phyloP scores from a whole-genome alignment of 2,113 vertebrate genomes.

The Jaculus jaculus region DNA sequence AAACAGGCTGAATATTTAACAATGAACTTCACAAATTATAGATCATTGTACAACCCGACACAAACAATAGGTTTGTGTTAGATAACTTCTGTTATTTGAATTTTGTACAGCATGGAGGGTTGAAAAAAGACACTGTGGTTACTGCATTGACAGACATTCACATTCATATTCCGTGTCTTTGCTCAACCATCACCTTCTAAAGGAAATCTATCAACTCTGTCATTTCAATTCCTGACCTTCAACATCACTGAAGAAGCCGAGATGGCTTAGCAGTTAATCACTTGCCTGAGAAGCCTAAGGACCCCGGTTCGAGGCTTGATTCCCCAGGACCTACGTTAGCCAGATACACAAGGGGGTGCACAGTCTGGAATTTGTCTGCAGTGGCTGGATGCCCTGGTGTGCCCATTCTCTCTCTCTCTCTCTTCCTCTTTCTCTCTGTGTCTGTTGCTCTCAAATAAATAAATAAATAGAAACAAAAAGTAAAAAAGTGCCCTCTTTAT shows the following conservation, averaged over 20 bases:
- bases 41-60: background rate
- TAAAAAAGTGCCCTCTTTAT: background rate
- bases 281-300: no score
- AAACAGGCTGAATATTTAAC: background rate
- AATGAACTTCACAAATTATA: background rate
- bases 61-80: background rate
- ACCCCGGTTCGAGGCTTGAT: no score
- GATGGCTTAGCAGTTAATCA: no score
- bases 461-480: no score
- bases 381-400: no score
- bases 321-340: no score
- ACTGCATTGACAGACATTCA: rapidly evolving
- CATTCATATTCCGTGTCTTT: background rate
- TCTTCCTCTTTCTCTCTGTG: no score
- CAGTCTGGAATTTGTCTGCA: no score
- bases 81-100: background rate
- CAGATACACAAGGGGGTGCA: no score
- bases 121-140: background rate
- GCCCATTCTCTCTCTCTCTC: no score
- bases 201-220: background rate
- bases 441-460: no score
- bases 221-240: background rate
- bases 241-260: no score
- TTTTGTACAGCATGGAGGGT: background rate
- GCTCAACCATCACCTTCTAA: background rate